These are phyloP conservation scores for Rhyacophila brunnea DNA, from an alignment of 1,140 invertebrate species.

Conservation along the genomic window DNA sequence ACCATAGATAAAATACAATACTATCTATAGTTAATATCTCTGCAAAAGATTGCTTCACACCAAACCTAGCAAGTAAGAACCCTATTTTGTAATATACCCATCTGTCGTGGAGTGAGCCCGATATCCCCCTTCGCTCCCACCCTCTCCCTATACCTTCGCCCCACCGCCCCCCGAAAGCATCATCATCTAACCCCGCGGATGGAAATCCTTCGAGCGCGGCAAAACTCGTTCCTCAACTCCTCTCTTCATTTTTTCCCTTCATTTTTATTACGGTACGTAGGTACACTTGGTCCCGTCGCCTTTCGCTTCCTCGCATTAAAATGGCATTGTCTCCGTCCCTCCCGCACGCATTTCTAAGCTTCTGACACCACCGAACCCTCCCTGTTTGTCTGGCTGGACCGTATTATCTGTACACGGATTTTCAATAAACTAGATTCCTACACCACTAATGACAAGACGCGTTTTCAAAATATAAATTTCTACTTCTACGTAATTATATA, in stretches of 20 bases:
- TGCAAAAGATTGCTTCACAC: no score
- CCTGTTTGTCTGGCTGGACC: no score
- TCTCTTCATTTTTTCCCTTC: constrained; percentile 23
- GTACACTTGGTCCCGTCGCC: not conserved
- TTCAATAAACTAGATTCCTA: no score
- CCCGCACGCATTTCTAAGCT: constrained; percentile 7
- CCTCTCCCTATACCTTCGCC: not conserved
- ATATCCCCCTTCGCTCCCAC: not conserved
- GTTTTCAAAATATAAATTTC: no score
- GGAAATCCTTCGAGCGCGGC: constrained; percentile 34
- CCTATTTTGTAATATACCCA: constrained; percentile 17
- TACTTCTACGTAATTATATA: no score
- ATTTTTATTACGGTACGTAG: not conserved
- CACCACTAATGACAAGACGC: no score
- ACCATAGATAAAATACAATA: no score
- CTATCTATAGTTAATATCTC: no score
- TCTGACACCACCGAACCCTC: constrained; percentile 2
- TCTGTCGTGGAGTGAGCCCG: constrained; percentile 17
- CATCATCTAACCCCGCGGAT: constrained; percentile 14
- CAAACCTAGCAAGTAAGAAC: no score
- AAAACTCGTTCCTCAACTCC: constrained; percentile 29
- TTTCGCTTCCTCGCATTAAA: constrained; percentile 1
- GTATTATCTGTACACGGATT: no score
- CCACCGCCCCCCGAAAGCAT: not conserved
- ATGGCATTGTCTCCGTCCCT: not conserved